These are phyloP conservation scores for Liolophura sinensis DNA, from an alignment of 1,140 invertebrate species.

Conservation along the genomic window DNA sequence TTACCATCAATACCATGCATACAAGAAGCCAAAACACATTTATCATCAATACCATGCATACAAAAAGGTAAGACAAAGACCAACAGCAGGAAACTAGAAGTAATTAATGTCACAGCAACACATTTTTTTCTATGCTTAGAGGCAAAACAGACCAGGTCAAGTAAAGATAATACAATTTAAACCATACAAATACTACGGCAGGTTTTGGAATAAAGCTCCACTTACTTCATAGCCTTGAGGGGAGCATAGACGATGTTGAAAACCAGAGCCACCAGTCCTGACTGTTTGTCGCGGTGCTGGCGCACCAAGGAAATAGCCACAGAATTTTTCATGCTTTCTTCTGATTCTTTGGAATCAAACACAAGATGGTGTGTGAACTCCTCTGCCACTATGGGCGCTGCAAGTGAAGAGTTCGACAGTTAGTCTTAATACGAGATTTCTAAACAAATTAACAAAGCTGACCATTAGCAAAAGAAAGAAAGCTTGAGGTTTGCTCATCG, in stretches of 20 bases:
- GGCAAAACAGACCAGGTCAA: no score
- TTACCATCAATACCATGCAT: no score
- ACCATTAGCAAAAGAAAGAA: no score
- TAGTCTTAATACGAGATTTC: not conserved
- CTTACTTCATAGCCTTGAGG: constrained; percentile 53
- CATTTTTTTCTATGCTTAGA: no score
- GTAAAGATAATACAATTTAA: no score
- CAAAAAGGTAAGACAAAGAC: no score
- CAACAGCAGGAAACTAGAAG: no score
- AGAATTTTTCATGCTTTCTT: constrained; percentile 35
- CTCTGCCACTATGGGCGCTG: constrained; percentile 46
- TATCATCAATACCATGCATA: no score
- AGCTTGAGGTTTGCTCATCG: no score
- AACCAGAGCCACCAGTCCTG: constrained; percentile 51
- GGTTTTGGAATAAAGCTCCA: not conserved
- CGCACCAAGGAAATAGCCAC: constrained; percentile 43
- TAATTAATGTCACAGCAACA: no score
- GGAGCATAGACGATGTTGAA: constrained; percentile 54
- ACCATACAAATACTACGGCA: no score
- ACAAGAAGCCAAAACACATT: no score
- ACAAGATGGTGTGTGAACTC: constrained; percentile 49
- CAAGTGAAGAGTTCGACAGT: constrained; percentile 10
- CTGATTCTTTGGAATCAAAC: constrained; percentile 33
- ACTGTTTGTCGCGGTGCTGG: constrained; percentile 40
- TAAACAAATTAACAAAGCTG: constrained; percentile 1